phyloP scores from a whole-genome alignment of 2,797 vertebrate genomes.

The Urophycis tenuis region DNA sequence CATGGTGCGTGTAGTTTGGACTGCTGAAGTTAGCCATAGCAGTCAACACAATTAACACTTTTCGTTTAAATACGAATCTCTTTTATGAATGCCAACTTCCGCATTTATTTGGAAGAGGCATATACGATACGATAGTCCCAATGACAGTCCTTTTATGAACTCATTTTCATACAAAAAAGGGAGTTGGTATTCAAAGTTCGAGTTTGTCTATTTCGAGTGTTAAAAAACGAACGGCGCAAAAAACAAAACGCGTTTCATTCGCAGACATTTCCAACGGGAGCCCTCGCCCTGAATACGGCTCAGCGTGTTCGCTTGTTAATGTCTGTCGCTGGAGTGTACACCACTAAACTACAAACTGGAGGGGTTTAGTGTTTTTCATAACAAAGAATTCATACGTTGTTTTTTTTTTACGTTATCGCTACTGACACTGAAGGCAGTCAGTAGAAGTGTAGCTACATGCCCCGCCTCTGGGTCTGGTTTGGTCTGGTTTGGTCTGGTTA shows the following conservation, averaged over 20 bases:
- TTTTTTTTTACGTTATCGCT: background rate
- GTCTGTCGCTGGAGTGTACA: background rate
- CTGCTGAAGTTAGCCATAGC: background rate
- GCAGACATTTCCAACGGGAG: background rate
- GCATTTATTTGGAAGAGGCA: background rate
- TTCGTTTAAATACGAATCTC: background rate
- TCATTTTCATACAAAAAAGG: background rate
- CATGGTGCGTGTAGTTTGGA: background rate
- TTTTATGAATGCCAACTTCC: background rate
- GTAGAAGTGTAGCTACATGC: background rate
- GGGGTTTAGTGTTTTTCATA: slow-evolving; percentile 1
- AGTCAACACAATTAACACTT: too few relatives aligned
- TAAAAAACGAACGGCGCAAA: background rate
- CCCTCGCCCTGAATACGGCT: background rate
- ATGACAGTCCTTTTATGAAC: background rate
- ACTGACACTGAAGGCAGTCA: background rate
- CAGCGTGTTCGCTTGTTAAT: background rate
- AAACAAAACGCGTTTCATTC: background rate
- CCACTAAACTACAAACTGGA: background rate
- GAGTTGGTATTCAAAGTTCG: background rate
- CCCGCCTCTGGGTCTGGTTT: too few relatives aligned
- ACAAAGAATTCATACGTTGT: background rate
- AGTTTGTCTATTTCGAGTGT: background rate
- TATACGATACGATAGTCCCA: background rate
- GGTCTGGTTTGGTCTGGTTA: background rate